phyloP scores from a whole-genome alignment of 2,113 vertebrate genomes.

The Poeciliopsis turrubarensis region DNA sequence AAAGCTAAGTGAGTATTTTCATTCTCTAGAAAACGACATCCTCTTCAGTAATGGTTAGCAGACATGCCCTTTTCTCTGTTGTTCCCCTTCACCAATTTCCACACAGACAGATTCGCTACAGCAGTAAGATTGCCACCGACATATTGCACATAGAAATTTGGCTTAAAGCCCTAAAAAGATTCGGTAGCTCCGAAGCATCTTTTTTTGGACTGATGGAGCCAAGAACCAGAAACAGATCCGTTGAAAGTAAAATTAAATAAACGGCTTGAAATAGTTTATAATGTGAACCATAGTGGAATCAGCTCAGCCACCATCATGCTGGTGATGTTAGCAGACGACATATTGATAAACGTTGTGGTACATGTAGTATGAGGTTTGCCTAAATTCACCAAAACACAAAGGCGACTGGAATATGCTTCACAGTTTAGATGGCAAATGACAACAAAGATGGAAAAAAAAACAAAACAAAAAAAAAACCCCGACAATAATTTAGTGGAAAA shows the following conservation, averaged over 20 bases:
- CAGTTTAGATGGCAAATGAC: neutral
- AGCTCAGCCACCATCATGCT: neutral
- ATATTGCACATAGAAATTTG: neutral
- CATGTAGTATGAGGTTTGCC: neutral
- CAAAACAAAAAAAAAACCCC: no score
- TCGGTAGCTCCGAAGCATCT: neutral
- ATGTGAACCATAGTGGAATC: neutral
- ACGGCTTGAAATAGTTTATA: no score
- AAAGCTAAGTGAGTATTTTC: neutral
- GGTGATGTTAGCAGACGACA: neutral
- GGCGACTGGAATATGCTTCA: neutral
- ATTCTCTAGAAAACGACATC: neutral
- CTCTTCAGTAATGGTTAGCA: neutral
- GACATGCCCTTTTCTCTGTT: neutral
- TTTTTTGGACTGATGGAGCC: neutral
- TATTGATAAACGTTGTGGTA: neutral
- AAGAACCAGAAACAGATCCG: neutral
- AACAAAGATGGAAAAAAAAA: neutral
- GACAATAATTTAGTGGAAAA: neutral
- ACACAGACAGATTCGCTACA: neutral
- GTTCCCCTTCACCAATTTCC: neutral
- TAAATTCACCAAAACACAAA: neutral
- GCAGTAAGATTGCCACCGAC: neutral
- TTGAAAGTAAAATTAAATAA: neutral
- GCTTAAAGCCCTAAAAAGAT: neutral